A percentile compares a stretch with the other conserved stretches of the same genome.
Conservation (phyloP, 2,113 vertebrate species). For the Hystrix brachyura region DNA sequence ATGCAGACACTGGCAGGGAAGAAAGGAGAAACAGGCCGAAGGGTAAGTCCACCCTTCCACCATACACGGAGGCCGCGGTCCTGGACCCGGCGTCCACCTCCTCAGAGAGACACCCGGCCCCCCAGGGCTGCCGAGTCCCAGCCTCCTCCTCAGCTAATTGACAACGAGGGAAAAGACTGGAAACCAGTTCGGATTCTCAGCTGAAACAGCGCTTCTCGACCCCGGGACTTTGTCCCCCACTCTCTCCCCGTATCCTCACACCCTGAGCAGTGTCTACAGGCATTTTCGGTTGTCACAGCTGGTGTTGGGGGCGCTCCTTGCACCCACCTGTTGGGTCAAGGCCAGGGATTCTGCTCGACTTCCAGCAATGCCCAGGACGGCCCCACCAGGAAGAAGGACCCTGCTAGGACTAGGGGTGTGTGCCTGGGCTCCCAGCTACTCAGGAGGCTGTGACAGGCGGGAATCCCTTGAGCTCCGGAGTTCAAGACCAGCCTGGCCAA, state of each 20-base stretch:
- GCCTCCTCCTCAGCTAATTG: not conserved
- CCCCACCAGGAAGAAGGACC: rapidly evolving
- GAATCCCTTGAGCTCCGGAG: no score
- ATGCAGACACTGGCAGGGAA: constrained; percentile 68
- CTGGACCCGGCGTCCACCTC: not conserved
- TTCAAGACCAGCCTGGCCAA: not conserved
- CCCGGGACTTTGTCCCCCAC: not conserved
- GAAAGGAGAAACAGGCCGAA: not conserved
- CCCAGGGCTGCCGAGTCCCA: not conserved
- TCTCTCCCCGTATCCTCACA: rapidly evolving
- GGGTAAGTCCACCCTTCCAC: rapidly evolving
- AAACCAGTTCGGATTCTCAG: not conserved
- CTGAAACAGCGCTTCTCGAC: not conserved
- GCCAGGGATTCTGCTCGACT: not conserved
- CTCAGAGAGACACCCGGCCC: no score
- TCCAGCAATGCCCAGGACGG: rapidly evolving
- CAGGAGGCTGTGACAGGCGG: no score
- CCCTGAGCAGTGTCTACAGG: rapidly evolving
- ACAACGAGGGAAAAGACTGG: not conserved
- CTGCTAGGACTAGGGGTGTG: not conserved
- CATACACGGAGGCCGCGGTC: not conserved
- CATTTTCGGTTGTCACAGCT: not conserved
- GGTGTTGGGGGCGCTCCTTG: not conserved
- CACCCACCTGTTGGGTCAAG: not conserved
- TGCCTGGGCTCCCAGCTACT: not conserved